These are phyloP conservation scores for Saccopteryx leptura DNA, from an alignment of 2,113 vertebrate genomes.

Conservation along the genomic window DNA sequence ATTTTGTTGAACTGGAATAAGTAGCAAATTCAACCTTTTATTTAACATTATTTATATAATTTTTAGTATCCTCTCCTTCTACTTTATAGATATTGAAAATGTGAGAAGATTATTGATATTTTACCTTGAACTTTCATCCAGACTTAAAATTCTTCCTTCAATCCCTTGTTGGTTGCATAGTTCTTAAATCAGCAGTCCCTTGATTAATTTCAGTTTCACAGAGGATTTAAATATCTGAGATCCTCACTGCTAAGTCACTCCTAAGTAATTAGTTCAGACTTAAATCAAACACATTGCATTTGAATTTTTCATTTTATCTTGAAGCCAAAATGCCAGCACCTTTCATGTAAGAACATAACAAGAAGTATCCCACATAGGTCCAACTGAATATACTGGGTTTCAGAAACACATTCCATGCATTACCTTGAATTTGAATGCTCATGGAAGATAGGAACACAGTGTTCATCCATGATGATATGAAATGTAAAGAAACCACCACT, in stretches of 20 bases:
- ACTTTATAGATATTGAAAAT: background rate
- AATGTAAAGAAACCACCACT: background rate
- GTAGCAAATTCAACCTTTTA: conserved; percentile 35
- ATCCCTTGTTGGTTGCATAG: background rate
- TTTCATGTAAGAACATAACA: conserved; percentile 32
- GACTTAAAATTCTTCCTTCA: conserved; percentile 22
- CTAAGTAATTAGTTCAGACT: conserved; percentile 53
- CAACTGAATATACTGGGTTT: conserved; percentile 17
- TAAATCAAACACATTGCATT: conserved; percentile 69
- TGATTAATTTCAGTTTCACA: conserved; percentile 59
- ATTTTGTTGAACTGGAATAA: background rate
- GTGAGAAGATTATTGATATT: conserved; percentile 25
- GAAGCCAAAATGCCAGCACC: background rate
- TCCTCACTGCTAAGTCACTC: conserved; percentile 36
- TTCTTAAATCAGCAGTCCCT: conserved; percentile 22
- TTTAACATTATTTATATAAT: background rate
- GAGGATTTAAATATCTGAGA: conserved; percentile 56
- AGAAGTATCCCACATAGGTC: background rate
- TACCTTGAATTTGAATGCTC: conserved; percentile 28
- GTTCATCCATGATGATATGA: background rate
- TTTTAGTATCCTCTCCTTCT: background rate
- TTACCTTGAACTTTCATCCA: conserved; percentile 30
- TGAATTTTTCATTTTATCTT: conserved; percentile 66
- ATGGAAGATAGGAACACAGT: background rate
- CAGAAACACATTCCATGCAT: background rate